Evolutionary conservation across 2,797 vertebrate species (phyloP).

Genomic region (Sciurus vulgaris): DNA sequence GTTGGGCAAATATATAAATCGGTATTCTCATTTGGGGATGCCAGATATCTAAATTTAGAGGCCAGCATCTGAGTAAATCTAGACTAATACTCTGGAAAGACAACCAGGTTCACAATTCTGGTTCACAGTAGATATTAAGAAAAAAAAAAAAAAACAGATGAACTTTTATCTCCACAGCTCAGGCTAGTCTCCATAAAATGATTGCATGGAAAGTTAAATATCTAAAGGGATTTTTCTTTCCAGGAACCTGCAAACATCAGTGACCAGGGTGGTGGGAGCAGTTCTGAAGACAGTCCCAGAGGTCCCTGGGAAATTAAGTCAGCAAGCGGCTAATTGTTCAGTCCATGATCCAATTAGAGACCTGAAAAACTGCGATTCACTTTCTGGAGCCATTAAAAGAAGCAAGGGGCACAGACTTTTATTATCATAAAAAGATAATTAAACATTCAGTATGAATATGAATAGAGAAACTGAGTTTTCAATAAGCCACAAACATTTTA

Average conservation of each 20-base stretch:
- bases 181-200: neutral
- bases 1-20: neutral
- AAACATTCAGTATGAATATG: neutral
- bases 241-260: neutral
- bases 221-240: neutral
- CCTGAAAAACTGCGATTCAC: neutral
- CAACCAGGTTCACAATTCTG: neutral
- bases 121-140: neutral
- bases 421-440: conserved; percentile 47
- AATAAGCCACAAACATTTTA: neutral
- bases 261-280: neutral
- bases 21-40: neutral
- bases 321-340: conserved; percentile 39
- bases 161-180: neutral
- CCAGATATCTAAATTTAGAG: neutral
- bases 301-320: conserved; percentile 21
- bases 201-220: neutral
- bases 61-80: neutral
- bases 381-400: neutral
- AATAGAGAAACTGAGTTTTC: neutral
- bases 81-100: neutral
- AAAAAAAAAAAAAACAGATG: neutral
- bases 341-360: neutral
- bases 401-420: neutral
- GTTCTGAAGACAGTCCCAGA: neutral